Evolutionary conservation across 2,888 invertebrate genomes (phyloP), one percentile per base, ranked within the genome.

Genomic region (Drosophila stalkeri): DNA sequence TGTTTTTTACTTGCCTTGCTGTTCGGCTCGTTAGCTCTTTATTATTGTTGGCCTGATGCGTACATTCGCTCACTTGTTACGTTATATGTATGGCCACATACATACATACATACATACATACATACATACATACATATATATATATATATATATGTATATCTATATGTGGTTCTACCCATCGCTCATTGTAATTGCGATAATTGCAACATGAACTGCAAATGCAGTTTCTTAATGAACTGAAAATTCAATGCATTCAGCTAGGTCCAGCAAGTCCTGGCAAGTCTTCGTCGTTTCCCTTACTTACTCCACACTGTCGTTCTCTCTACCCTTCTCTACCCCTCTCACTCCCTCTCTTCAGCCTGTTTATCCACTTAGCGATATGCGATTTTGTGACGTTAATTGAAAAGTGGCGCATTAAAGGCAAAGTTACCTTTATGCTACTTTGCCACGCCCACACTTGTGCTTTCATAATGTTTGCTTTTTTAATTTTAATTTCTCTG

Each of bases 161-260:
- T n/a, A 16, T 39, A 35, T 12, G 39, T 20, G 69, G 62, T 82
- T 60, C 69, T 79, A 33, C 3, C 18, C 83, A 84, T 84, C 80
- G 69, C 69, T 83, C 81, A 79, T 84, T 86, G 84, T 87, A 87
- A 87, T 87, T 86, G 74, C 88, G 72, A 88, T 87, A 86, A 87
- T 89, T 87, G 84, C 86, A 79, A 79, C 79, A 78, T 80, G 80
- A 61, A 70, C 72, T 63, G 72, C 46, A 70, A 64, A 37, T 75
- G 70, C 72, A 69, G 73, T 80, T 80, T 70, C 82, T 86, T 85
- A 85, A 85, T 88, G 85, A 88, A 86, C 80, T 75, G 51, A 75
- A 65, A 83, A 86, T 86, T 75, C 75, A 85, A 80, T 86, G 81
- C 80, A 73, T 76, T 59, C 33, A 27, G n/a, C 44, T 56, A 27